A percentile compares a stretch with the other conserved stretches of the same genome.
Evolutionary conservation across 2,888 invertebrate genomes (phyloP).

Genomic region (Leptopterna dolabrata): DNA sequence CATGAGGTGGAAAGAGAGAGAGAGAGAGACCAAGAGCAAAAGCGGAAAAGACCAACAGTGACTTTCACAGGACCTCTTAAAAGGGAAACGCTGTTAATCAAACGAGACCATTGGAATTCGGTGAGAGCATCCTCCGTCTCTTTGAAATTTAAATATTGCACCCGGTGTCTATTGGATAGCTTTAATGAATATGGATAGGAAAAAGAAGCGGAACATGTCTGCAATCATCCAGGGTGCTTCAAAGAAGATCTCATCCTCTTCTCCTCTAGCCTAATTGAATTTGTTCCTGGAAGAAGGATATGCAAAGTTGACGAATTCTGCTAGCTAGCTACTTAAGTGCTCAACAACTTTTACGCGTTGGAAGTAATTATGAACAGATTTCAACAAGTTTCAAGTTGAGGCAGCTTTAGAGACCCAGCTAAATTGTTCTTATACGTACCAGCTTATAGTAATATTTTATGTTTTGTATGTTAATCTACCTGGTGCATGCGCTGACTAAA

Average conservation of each 20-base stretch:
- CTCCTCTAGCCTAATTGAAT: neutral
- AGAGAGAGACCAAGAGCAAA: neutral
- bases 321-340: too few species aligned
- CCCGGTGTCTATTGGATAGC: neutral
- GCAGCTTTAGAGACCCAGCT: too few species aligned
- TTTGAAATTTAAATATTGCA: constrained; percentile 1
- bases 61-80: neutral
- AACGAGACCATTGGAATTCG: neutral
- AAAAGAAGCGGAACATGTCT: neutral
- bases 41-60: neutral
- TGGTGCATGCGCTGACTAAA: too few species aligned
- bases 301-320: too few species aligned
- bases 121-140: neutral
- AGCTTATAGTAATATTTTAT: too few species aligned
- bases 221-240: neutral
- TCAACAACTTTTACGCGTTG: too few species aligned
- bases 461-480: too few species aligned
- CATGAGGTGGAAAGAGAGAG: neutral
- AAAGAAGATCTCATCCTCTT: neutral
- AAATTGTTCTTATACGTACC: too few species aligned
- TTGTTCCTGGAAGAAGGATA: neutral
- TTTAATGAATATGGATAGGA: neutral
- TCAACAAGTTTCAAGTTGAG: too few species aligned
- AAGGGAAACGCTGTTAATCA: neutral
- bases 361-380: too few species aligned